Conservation (phyloP, 2,797 vertebrate species). For the Chiropotes sagulatus region DNA sequence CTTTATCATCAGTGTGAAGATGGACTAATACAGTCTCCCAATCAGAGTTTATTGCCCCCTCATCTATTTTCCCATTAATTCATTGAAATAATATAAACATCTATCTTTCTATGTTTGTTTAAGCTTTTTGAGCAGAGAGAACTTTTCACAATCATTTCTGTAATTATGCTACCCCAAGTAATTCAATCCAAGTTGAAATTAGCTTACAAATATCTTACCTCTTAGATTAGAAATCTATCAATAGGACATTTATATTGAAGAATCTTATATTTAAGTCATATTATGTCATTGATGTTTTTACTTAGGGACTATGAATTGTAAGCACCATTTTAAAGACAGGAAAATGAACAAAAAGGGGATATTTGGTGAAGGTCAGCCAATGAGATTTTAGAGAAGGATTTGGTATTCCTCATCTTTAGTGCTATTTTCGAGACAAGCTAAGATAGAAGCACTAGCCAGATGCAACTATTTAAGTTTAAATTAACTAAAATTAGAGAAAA, state of each 20-base stretch:
- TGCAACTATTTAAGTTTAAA: background rate
- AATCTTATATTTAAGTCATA: background rate
- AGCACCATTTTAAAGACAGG: background rate
- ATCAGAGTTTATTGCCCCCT: background rate
- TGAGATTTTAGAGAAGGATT: background rate
- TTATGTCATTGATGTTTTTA: background rate
- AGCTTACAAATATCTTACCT: background rate
- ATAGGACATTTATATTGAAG: background rate
- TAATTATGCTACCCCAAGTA: background rate
- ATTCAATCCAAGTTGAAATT: background rate
- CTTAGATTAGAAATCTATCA: background rate
- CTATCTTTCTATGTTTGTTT: background rate
- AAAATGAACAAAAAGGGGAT: background rate
- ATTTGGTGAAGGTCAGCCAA: background rate
- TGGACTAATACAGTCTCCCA: background rate
- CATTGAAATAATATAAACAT: background rate
- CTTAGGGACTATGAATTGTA: background rate
- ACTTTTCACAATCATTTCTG: background rate
- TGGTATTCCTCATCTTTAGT: background rate
- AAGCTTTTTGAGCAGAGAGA: background rate
- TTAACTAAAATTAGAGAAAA: background rate
- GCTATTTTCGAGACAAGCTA: background rate
- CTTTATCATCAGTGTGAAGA: background rate
- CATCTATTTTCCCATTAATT: background rate
- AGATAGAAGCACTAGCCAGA: background rate